phyloP scores from a whole-genome alignment of 2,113 vertebrate species.

The Sarotherodon lohbergeri region DNA sequence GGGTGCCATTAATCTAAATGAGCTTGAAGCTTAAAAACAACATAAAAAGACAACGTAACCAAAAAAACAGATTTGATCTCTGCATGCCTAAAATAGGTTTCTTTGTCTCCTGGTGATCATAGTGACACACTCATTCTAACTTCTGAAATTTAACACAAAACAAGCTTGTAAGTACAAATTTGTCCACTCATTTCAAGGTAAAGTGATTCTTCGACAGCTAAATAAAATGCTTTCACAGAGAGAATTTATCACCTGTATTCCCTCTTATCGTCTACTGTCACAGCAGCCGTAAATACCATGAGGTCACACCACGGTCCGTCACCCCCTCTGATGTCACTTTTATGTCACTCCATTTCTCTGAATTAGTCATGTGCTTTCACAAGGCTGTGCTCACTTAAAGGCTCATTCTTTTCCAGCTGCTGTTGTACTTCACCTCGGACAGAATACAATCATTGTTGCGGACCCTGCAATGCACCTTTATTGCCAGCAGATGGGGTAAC shows the following conservation, averaged over 20 bases:
- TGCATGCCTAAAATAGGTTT: not conserved
- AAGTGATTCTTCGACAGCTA: not conserved
- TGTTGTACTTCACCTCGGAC: not conserved
- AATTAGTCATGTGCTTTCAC: slow-evolving; percentile 43
- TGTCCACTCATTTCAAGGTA: rapidly evolving
- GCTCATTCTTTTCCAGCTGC: slow-evolving; percentile 25
- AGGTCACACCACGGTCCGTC: slow-evolving; percentile 44
- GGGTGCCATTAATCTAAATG: not conserved
- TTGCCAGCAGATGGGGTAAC: slow-evolving; percentile 52
- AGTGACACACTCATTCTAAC: not conserved
- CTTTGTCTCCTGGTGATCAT: not conserved
- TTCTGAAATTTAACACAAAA: not conserved
- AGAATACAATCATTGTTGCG: not conserved
- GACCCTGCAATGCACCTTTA: not conserved
- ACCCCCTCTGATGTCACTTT: slow-evolving; percentile 37
- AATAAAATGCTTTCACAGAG: not conserved
- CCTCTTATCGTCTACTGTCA: not conserved
- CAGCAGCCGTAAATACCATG: slow-evolving; percentile 26
- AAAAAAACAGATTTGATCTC: not conserved
- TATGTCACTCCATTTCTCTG: slow-evolving; percentile 26
- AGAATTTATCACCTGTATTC: not conserved
- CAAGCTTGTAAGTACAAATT: not conserved
- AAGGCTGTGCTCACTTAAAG: slow-evolving; percentile 18
- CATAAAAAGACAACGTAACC: not conserved
- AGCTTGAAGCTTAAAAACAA: not conserved